A percentile compares a stretch with the other conserved stretches of the same genome.
Evolutionary conservation across 92 coral and sea anemone genomes (phyloP).

Genomic region (Palythoa grandis): DNA sequence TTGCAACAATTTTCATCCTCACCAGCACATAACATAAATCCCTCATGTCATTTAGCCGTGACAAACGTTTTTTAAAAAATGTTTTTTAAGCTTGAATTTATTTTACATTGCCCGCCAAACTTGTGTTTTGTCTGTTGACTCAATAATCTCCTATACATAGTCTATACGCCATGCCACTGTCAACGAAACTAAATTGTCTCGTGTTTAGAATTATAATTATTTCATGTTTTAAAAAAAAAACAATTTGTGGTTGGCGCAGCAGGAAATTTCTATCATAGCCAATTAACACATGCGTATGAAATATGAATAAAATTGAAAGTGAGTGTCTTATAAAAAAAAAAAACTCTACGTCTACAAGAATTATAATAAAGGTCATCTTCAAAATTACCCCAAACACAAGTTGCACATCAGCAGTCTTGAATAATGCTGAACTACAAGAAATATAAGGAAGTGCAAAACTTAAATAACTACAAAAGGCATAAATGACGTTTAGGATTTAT

Average conservation of each 20-base stretch:
- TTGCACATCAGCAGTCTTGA: too few relatives aligned
- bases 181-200: background rate
- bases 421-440: too few relatives aligned
- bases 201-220: background rate
- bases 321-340: too few relatives aligned
- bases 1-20: background rate
- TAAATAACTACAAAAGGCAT: background rate
- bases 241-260: background rate
- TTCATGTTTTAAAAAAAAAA: background rate
- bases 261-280: too few relatives aligned
- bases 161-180: background rate
- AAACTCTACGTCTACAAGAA: background rate
- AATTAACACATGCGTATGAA: background rate
- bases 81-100: background rate
- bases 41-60: background rate
- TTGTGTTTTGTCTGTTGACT: background rate
- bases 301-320: background rate
- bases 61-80: background rate
- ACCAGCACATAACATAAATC: too few relatives aligned
- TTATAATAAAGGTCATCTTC: too few relatives aligned
- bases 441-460: background rate
- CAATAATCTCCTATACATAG: background rate
- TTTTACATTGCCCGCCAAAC: background rate
- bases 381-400: too few relatives aligned
- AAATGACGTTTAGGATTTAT: background rate